phyloP scores from a whole-genome alignment of 2,113 vertebrate species.

The Carassius carassius region DNA sequence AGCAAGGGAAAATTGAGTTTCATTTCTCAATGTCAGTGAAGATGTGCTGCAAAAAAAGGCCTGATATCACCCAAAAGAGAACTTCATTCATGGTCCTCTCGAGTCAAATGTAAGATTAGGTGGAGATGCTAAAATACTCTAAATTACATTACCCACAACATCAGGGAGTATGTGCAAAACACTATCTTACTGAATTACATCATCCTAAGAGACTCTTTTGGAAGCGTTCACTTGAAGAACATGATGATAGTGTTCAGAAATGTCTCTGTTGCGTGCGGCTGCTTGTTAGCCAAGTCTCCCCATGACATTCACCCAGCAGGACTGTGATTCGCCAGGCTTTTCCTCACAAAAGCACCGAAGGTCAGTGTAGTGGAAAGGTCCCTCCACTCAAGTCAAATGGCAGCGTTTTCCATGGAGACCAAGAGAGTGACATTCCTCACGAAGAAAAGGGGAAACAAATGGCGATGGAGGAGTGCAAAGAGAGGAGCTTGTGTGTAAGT shows the following conservation, averaged over 20 bases:
- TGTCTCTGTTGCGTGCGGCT: not conserved
- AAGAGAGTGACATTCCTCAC: constrained; percentile 1
- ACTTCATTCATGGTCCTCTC: not conserved
- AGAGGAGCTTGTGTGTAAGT: constrained; percentile 18
- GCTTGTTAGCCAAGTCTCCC: constrained; percentile 38
- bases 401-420: not conserved
- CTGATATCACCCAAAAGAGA: not conserved
- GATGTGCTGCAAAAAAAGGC: constrained; percentile 14
- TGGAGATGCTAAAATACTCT: not conserved
- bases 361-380: constrained; percentile 31
- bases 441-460: not conserved
- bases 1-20: constrained; percentile 36
- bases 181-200: constrained; percentile 28
- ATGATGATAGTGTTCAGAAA: constrained; percentile 56
- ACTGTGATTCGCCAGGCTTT: constrained; percentile 24
- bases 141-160: not conserved
- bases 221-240: constrained; percentile 28
- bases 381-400: constrained; percentile 33
- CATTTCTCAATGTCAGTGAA: constrained; percentile 31
- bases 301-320: constrained; percentile 30
- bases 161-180: not conserved
- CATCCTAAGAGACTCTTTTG: constrained; percentile 35
- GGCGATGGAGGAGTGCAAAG: not conserved
- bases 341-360: constrained; percentile 21
- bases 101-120: constrained; percentile 14